Base-by-base conservation (phyloP, 1,140 invertebrate genomes). In the Colletes latitarsis region DNA sequence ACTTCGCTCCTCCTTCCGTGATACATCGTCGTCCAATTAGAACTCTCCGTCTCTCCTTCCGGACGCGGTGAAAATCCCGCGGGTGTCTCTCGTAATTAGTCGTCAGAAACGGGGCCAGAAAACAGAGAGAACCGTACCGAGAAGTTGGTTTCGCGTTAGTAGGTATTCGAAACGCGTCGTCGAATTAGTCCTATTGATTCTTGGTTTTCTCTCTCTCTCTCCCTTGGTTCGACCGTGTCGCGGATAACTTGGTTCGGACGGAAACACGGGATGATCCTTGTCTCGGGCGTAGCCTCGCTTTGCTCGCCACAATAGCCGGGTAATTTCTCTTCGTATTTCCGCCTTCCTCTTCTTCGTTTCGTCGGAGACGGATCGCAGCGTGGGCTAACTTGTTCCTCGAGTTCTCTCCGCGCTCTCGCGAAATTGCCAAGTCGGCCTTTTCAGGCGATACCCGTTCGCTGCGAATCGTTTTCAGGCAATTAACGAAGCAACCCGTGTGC, bases 161-260 rank as follows among this genome's bases (percentile, higher is more conserved):
- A 39, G 14, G 57, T 73, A 86, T 79, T 82, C 82, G 41, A 67
- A 49, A 66, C 70, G 60, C 66, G 68, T 68, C 53, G 62, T 55
- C 39, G 43, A 86, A 87, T 87, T 87, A 87, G 72, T 73, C 70
- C 64, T 79, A 87, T 87, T 82, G 82, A 82, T 88, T 83, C 58
- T 43, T 72, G 30, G 4, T 5, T 64, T n/a, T 55, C 21, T 41
- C 6, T 41, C 62, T 9, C 21, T 41, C 62, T 5, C 15, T 57
- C 63, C 14, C 14, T 55, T 55, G 19, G 46, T 43, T 52, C 74
- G 52, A 55, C 52, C 21, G 15, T 63, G 63, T 4, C 62, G 53
- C 68, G 57, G 30, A 72, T 81, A 81, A 81, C 76, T 83, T 71
- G n/a, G 70, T 75, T 85, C 49, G 41, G 74, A 55, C n/a, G 76